phyloP scores from a whole-genome alignment of 2,888 invertebrate species.

The Eilema depressum region DNA sequence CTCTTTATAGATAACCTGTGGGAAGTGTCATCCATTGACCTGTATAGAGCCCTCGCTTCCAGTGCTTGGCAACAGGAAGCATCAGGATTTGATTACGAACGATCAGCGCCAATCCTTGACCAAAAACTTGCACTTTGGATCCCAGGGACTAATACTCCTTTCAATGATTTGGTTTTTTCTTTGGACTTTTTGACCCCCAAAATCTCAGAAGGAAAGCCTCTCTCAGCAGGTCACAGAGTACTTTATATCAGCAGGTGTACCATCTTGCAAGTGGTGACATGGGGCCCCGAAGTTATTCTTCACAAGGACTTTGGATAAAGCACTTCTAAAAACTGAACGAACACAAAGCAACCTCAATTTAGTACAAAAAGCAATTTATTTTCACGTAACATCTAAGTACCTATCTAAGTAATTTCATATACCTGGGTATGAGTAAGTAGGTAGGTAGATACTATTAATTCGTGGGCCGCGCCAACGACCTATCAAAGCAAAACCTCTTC shows the following conservation, averaged over 20 bases:
- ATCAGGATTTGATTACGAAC: background rate
- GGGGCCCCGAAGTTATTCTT: background rate
- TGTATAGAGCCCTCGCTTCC: background rate
- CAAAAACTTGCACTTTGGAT: no score
- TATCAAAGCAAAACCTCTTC: conserved; percentile 47
- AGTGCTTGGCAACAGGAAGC: background rate
- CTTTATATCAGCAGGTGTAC: background rate
- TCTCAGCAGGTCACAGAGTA: no score
- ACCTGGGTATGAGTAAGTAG: conserved; percentile 11
- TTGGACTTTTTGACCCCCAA: no score
- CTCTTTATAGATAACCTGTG: background rate
- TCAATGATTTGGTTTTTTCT: no score
- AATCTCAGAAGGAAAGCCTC: background rate
- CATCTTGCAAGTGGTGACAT: background rate
- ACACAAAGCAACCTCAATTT: conserved; percentile 20
- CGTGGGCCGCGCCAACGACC: conserved; percentile 32
- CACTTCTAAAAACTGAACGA: background rate
- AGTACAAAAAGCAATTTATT: conserved; percentile 45
- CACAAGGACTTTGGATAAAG: background rate
- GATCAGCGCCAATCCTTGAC: no score
- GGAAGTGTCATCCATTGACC: background rate
- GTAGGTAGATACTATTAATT: conserved; percentile 32
- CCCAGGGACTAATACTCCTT: no score
- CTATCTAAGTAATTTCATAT: conserved; percentile 38
- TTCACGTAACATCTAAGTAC: conserved; percentile 16